phyloP scores from a whole-genome alignment of 2,888 invertebrate genomes.

The Tipula vernalis region DNA sequence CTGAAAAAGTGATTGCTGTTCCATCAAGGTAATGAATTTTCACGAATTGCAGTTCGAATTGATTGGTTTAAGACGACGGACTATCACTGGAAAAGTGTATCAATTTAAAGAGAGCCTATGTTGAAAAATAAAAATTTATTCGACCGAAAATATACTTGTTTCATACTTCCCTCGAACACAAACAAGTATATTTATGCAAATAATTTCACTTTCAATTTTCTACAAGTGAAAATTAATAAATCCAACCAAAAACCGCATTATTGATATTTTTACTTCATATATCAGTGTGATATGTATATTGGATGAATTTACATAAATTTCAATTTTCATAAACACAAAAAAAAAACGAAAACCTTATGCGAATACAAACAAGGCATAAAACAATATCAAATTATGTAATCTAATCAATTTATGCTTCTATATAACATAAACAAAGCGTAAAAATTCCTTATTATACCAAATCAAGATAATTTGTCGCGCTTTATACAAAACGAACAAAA shows the following conservation, averaged over 20 bases:
- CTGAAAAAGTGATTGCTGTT: too few species aligned
- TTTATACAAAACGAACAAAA: too few species aligned
- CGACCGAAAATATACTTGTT: too few species aligned
- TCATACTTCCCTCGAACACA: too few species aligned
- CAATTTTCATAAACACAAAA: not conserved
- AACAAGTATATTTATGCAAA: not conserved
- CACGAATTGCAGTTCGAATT: too few species aligned
- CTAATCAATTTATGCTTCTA: not conserved
- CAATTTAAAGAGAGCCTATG: too few species aligned
- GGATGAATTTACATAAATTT: not conserved
- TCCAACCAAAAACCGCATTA: not conserved
- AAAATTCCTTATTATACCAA: not conserved
- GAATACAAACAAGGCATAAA: not conserved
- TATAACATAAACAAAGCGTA: not conserved
- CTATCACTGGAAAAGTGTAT: too few species aligned
- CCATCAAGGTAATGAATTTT: too few species aligned
- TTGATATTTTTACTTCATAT: not conserved
- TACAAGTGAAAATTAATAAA: not conserved
- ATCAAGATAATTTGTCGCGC: not conserved
- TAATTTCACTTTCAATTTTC: not conserved
- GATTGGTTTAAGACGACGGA: too few species aligned
- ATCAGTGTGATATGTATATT: not conserved
- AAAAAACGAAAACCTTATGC: not conserved
- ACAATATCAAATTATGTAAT: conserved; percentile 4
- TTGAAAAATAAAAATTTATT: too few species aligned